phyloP scores from a whole-genome alignment of 1,140 invertebrate genomes.

The Cecropterus lyciades region DNA sequence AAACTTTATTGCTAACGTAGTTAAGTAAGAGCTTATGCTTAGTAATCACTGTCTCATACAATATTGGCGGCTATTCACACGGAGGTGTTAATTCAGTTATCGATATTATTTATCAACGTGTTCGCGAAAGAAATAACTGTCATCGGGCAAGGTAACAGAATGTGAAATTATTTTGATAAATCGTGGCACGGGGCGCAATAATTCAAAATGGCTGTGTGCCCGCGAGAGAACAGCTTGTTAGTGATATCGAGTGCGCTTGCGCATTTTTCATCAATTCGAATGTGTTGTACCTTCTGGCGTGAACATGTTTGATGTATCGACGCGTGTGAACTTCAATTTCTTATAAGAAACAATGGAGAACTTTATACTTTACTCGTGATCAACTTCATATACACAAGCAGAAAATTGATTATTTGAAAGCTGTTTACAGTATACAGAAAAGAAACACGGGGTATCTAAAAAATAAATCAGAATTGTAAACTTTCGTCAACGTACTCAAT shows the following conservation, averaged over 20 bases:
- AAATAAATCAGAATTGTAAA: no score
- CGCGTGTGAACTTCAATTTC: no score
- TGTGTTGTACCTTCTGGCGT: slow-evolving; percentile 52
- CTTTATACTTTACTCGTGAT: no score
- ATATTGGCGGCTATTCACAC: not conserved
- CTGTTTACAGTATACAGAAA: no score
- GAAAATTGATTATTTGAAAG: no score
- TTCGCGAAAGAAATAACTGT: slow-evolving; percentile 49
- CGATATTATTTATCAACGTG: slow-evolving; percentile 46
- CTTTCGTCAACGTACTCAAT: no score
- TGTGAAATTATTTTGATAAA: slow-evolving; percentile 52
- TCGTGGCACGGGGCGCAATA: slow-evolving; percentile 43
- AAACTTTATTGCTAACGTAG: no score
- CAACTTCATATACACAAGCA: no score
- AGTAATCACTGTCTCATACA: not conserved
- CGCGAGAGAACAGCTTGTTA: slow-evolving; percentile 47
- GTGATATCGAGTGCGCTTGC: slow-evolving; percentile 36
- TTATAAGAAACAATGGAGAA: no score
- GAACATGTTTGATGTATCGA: no score
- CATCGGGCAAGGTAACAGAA: slow-evolving; percentile 45
- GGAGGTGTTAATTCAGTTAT: slow-evolving; percentile 55
- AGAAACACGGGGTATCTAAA: no score
- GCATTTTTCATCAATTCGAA: slow-evolving; percentile 60
- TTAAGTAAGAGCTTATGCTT: no score
- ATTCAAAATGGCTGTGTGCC: slow-evolving; percentile 49